Evolutionary conservation across 2,113 vertebrate species (phyloP), one percentile per base, ranked within the genome.

Genomic region (Notechis scutatus): DNA sequence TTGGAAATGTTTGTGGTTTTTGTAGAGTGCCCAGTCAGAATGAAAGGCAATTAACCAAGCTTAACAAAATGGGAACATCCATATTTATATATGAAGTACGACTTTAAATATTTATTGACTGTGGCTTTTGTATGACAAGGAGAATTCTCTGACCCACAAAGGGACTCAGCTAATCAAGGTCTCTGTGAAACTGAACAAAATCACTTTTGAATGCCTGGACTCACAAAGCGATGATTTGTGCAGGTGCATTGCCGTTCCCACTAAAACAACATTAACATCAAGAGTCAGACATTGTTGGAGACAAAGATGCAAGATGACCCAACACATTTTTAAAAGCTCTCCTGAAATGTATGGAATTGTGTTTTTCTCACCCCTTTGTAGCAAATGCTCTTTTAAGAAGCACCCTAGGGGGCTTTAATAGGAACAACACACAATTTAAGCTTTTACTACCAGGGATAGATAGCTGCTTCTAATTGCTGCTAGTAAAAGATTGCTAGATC

Each of bases 21-120:
- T 94, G 47, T 23, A 64, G 20, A 69, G 42, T n/a, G 93, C 86
- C 10, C 3, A 93, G 52, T 94, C 95, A 89, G 94, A 88, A 21
- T 57, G 91, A 34, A 94, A 96, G 86, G 87, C 85, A 96, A 91
- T 88, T 47, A 69, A 50, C 26, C 93, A 92, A 95, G 93, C 86
- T 89, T 52, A 89, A 61, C 61, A 89, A 89, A 88, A 85, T n/a
- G 74, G 61, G 59, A 81, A 45, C 92, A 85, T 94, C 93, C 85
- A 61, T 94, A 95, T 95, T 95, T 95, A 92, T 91, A 93, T 96
- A 94, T 94, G 87, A 95, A 92, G 42, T 92, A 42, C 5, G 86
- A 93, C n/a, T 86, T 86, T 54, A 93, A 93, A 89, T 93, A 93
- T 93, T 90, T 93, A 93, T 93, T 87, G 69, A 86, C 61, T 90